Conservation (phyloP, 2,113 vertebrate species). For the Dromas ardeola region DNA sequence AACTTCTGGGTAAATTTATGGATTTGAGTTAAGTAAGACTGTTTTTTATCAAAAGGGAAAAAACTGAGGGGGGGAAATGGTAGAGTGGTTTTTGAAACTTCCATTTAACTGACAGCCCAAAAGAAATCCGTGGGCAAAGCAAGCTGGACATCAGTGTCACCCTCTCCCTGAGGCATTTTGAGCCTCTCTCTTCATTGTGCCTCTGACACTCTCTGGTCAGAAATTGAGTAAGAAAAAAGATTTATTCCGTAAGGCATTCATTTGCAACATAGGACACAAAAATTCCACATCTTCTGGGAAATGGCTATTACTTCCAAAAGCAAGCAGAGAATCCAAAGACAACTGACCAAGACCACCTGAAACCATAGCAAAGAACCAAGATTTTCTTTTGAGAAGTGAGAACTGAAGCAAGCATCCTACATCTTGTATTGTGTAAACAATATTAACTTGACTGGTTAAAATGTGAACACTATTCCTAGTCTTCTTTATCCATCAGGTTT, state of each 20-base stretch:
- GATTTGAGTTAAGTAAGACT: neutral
- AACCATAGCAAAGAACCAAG: neutral
- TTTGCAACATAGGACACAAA: neutral
- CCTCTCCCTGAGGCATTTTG: neutral
- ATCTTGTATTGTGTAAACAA: neutral
- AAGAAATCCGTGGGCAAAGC: neutral
- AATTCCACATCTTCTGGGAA: neutral
- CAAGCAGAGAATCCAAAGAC: neutral
- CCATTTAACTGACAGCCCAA: neutral
- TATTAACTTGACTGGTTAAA: neutral
- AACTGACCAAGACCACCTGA: neutral
- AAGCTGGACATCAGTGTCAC: neutral
- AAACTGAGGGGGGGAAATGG: fast-evolving
- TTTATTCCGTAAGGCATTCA: neutral
- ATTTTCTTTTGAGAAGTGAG: neutral
- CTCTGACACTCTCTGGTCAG: neutral
- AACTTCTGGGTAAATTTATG: neutral
- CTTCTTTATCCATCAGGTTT: neutral
- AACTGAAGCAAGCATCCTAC: neutral
- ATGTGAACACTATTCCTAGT: neutral
- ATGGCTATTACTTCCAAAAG: neutral
- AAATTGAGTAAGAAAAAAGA: neutral
- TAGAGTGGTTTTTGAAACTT: neutral
- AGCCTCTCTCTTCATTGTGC: neutral
- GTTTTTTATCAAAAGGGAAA: neutral